Evolutionary conservation across 2,797 vertebrate species (phyloP).

Genomic region (Myripristis jacobus): DNA sequence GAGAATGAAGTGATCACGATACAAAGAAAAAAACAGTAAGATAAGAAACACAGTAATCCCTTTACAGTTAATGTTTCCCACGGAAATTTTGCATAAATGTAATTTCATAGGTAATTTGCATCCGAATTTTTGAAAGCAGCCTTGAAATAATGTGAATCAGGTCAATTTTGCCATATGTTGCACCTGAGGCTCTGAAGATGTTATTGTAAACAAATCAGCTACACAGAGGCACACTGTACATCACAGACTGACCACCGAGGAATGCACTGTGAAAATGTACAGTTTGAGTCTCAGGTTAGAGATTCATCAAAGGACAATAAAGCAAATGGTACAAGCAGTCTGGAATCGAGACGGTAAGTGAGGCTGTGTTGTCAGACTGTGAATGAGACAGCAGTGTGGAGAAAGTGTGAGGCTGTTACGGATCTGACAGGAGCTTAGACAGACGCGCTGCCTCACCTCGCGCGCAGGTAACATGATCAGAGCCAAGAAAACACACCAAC

Average conservation of each 20-base stretch:
- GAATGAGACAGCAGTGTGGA: constrained; percentile 1
- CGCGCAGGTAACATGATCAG: not conserved
- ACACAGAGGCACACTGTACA: too few species aligned
- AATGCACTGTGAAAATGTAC: not conserved
- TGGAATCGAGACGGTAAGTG: too few species aligned
- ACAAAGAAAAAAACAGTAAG: too few species aligned
- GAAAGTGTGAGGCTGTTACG: not conserved
- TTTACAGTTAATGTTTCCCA: constrained; percentile 2
- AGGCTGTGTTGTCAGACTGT: not conserved
- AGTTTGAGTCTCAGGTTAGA: not conserved
- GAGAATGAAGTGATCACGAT: constrained; percentile 10
- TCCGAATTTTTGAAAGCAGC: not conserved
- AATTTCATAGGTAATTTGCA: not conserved
- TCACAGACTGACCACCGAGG: too few species aligned
- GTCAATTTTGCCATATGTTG: not conserved
- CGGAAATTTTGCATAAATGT: constrained; percentile 19
- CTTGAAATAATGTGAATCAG: not conserved
- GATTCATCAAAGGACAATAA: not conserved
- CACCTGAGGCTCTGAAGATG: too few species aligned
- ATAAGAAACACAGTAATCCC: constrained; percentile 11
- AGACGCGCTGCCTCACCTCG: not conserved
- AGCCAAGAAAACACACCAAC: not conserved
- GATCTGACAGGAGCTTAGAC: not conserved
- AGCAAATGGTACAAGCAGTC: too few species aligned
- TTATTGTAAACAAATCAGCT: too few species aligned